Base-by-base conservation (phyloP, 2,797 vertebrate genomes). In the Clarias fuscus region DNA sequence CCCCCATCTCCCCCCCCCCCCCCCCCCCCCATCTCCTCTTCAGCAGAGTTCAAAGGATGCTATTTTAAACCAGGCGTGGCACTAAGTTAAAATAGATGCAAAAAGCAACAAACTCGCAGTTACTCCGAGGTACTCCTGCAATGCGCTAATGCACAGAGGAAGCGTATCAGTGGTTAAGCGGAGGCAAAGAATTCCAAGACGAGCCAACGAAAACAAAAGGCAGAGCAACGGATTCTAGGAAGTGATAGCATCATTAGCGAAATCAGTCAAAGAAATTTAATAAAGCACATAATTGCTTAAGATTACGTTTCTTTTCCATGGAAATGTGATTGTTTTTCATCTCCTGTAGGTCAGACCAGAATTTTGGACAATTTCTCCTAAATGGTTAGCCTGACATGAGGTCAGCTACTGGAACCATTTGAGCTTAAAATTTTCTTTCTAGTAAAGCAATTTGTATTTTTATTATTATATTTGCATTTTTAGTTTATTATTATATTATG, bases 1-100 rank as follows among this genome's bases (percentile, higher is more conserved):
- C 7, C 17, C 61, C 40, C 5, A 40, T 72, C 56, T 79, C 81
- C 71, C 65, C 20, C 22, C 7, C 17, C 61, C 40, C 5, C 65
- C 20, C 22, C 65, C 20, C 22, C 7, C 17, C 61, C 40, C 5
- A 40, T 72, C 56, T 79, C 81, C 71, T 62, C 75, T 88, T 89
- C 89, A 85, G 89, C 82, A 5, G 75, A 84, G 87, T 90, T 90
- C 87, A 89, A 88, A 89, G 87, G 59, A 67, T 65, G 67, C 85
- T 88, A 87, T 88, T 89, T 85, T 83, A 78, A 89, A 86, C 43
- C 76, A 37, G 33, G 86, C 77, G 83, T 75, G 84, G 78, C 64
- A 71, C 70, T 62, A 72, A 87, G 43, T 73, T 61, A 22, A 72
- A 84, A 43, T 84, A 68, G 22, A 79, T 82, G 79, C 64, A 64